Base-by-base conservation (phyloP, 2,888 invertebrate genomes). In the Drosophila tanythrix region DNA sequence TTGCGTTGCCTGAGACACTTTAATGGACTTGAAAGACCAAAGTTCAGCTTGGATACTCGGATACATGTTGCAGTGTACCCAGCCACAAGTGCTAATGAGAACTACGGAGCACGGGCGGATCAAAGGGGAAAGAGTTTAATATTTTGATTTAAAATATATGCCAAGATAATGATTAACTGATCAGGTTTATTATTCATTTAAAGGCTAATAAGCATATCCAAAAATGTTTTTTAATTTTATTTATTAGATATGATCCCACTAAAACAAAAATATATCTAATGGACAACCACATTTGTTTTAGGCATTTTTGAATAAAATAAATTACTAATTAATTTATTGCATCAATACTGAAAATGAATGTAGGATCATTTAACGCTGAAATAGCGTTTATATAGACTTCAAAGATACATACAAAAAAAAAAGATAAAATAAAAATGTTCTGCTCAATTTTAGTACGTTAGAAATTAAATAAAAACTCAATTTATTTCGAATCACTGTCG, bases 11-110 rank as follows among this genome's bases (percentile, higher is more conserved):
- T 66, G 74, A 88, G 84, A 86, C 76, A 83, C 73, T 73, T 81
- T 88, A 90, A 90, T 86, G 87, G 74, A 86, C 84, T 83, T 48
- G 61, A 36, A 65, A 70, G 81, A 60, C 66, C 89, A 90, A 75
- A 86, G 86, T 83, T 88, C 89, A 79, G 38, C 59, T 52, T 35
- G 62, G 40, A 31, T 67, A 48, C 63, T 56, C 27, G 66, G 40
- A 25, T 73, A 52, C 70, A 59, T 21, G 46, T 31, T 63, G 88
- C 58, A 74, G 59, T 53, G 70, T 55, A 51, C 50, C 31, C 29
- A 48, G 13, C 11, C 6, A 27, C 25, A 48, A 18, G n/a, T n/a
- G 25, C 25, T 15, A 58, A n/a, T 18, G 60, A 31, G 50, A 36
- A n/a, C 38, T 35, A 21, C 33, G 13, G 40, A 10, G 10, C 63